Evolutionary conservation across 2,888 invertebrate species (phyloP).

Genomic region (Spodoptera exigua): DNA sequence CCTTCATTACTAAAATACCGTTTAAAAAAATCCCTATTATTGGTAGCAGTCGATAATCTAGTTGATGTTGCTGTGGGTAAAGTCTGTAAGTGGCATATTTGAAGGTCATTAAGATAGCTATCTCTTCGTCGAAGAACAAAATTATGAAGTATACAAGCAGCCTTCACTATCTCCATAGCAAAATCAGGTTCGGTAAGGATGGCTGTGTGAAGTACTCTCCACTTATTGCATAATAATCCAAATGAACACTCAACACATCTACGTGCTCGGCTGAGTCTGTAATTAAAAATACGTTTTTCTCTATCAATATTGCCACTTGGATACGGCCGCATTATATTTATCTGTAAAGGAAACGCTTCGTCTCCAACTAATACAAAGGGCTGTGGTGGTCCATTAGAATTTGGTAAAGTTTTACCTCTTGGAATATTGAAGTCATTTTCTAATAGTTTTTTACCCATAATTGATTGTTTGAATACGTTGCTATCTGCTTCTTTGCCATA

Average conservation of each 20-base stretch:
- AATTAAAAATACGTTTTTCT: slow-evolving; percentile 26
- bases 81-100: slow-evolving; percentile 31
- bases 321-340: slow-evolving; percentile 28
- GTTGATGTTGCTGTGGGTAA: slow-evolving; percentile 29
- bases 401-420: slow-evolving; percentile 22
- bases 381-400: slow-evolving; percentile 24
- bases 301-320: slow-evolving; percentile 27
- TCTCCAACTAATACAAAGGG: slow-evolving; percentile 32
- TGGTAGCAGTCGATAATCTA: slow-evolving; percentile 20
- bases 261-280: slow-evolving; percentile 25
- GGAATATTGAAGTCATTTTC: slow-evolving; percentile 28
- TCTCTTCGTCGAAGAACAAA: slow-evolving; percentile 33
- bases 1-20: background rate
- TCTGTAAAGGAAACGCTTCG: slow-evolving; percentile 29
- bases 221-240: slow-evolving; percentile 28
- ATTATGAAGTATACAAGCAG: slow-evolving; percentile 29
- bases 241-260: slow-evolving; percentile 30
- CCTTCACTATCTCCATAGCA: slow-evolving; percentile 26
- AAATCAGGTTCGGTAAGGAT: slow-evolving; percentile 23
- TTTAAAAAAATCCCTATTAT: slow-evolving; percentile 19
- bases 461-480: slow-evolving; percentile 26
- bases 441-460: slow-evolving; percentile 22
- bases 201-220: slow-evolving; percentile 28
- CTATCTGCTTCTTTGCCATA: slow-evolving; percentile 33
- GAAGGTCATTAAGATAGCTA: slow-evolving; percentile 22